phyloP scores from a whole-genome alignment of 2,797 vertebrate species.

The Poeciliopsis presidionis region DNA sequence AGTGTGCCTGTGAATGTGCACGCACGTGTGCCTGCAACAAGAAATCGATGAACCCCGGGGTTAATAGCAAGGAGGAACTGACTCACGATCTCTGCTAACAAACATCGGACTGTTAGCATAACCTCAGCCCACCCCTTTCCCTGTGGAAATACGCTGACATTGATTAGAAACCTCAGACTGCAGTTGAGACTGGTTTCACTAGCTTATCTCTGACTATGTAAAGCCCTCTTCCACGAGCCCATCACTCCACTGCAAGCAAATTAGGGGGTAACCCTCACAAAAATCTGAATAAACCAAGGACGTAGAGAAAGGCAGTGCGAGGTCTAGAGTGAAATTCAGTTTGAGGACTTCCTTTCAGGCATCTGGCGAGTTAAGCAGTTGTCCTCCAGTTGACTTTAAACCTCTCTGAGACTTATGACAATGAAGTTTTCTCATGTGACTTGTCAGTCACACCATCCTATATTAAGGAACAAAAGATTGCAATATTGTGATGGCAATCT shows the following conservation, averaged over 20 bases:
- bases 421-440: slow-evolving; percentile 13
- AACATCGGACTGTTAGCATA: slow-evolving; percentile 77
- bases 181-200: slow-evolving; percentile 46
- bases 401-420: slow-evolving; percentile 34
- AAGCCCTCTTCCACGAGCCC: slow-evolving; percentile 27
- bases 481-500: neutral
- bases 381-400: slow-evolving; percentile 41
- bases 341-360: slow-evolving; percentile 43
- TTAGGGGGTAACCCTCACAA: slow-evolving; percentile 49
- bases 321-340: slow-evolving; percentile 59
- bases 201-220: slow-evolving; percentile 48
- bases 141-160: slow-evolving; percentile 70
- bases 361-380: slow-evolving; percentile 32
- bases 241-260: slow-evolving; percentile 22
- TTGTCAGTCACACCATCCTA: slow-evolving; percentile 19
- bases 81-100: slow-evolving; percentile 72
- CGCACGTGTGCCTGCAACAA: slow-evolving; percentile 21
- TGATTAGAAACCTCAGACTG: slow-evolving; percentile 63
- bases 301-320: slow-evolving; percentile 32
- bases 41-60: slow-evolving; percentile 69
- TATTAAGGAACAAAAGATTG: neutral
- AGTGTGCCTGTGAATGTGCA: slow-evolving; percentile 11
- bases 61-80: slow-evolving; percentile 75
- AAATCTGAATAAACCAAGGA: slow-evolving; percentile 62
- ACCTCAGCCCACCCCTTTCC: slow-evolving; percentile 63